phyloP scores from a whole-genome alignment of 2,888 invertebrate species.

The Onchidella celtica region DNA sequence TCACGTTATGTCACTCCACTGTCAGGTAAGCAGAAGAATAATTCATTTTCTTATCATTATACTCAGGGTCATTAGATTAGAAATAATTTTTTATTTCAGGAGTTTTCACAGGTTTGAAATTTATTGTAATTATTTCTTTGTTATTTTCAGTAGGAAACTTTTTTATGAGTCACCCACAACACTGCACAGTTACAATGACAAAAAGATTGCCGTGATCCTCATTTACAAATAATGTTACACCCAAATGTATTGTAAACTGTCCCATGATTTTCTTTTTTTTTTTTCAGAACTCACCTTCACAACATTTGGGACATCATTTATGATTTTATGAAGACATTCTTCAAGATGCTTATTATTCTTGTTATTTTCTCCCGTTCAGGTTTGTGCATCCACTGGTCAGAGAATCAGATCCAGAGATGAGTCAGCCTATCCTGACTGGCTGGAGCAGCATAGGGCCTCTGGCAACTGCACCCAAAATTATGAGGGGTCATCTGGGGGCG shows the following conservation, averaged over 20 bases:
- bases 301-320: not conserved
- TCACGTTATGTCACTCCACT: not conserved
- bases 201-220: not conserved
- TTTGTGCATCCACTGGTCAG: not conserved
- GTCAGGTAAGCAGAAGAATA: not conserved
- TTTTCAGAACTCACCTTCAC: not conserved
- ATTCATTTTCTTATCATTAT: not conserved
- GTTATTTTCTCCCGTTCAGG: not conserved
- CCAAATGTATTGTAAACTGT: not conserved
- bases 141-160: not conserved
- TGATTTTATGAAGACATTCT: not conserved
- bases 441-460: not conserved
- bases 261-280: not conserved
- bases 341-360: not conserved
- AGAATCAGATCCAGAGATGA: not conserved
- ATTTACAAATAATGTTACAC: not conserved
- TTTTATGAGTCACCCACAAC: not conserved
- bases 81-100: not conserved
- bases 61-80: not conserved
- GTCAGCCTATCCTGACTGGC: not conserved
- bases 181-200: not conserved
- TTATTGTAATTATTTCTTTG: not conserved
- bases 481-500: not conserved
- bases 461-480: slow-evolving; percentile 3
- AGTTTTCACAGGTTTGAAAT: not conserved